Conservation (phyloP, 2,888 invertebrate species). For the Mongoloraphidia duomilia region DNA sequence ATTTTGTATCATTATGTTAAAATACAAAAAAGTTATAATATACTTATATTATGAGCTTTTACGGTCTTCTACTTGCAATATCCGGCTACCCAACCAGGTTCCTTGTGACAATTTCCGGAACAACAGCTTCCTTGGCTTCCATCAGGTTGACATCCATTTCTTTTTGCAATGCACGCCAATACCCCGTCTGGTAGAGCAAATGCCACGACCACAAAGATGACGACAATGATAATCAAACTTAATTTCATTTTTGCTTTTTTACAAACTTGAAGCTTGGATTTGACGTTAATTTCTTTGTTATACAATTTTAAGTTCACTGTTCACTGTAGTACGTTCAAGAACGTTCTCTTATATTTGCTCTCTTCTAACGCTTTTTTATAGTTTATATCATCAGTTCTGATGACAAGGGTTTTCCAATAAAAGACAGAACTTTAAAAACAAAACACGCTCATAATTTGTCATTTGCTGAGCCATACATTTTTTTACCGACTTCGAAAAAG, state of each 20-base stretch:
- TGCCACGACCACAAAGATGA: background rate
- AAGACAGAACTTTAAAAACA: too few species aligned
- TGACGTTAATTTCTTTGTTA: too few species aligned
- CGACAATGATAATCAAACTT: background rate
- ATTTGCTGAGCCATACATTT: too few species aligned
- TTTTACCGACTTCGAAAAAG: too few species aligned
- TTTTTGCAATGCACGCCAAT: constrained; percentile 6
- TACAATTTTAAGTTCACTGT: too few species aligned
- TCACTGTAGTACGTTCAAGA: too few species aligned
- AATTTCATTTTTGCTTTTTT: background rate
- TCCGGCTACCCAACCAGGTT: constrained; percentile 10
- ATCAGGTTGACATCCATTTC: constrained; percentile 9
- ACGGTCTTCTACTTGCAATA: background rate
- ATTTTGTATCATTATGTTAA: background rate
- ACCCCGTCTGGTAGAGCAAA: background rate
- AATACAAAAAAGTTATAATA: too few species aligned
- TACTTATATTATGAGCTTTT: background rate
- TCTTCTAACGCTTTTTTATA: too few species aligned
- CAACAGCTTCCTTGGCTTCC: constrained; percentile 12
- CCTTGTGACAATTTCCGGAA: constrained; percentile 10
- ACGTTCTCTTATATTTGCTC: too few species aligned
- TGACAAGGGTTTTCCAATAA: too few species aligned
- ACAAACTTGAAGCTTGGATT: background rate
- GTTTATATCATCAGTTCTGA: too few species aligned
- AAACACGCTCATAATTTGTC: too few species aligned